Conservation (phyloP, 2,113 vertebrate species). For the Uropsilus gracilis region DNA sequence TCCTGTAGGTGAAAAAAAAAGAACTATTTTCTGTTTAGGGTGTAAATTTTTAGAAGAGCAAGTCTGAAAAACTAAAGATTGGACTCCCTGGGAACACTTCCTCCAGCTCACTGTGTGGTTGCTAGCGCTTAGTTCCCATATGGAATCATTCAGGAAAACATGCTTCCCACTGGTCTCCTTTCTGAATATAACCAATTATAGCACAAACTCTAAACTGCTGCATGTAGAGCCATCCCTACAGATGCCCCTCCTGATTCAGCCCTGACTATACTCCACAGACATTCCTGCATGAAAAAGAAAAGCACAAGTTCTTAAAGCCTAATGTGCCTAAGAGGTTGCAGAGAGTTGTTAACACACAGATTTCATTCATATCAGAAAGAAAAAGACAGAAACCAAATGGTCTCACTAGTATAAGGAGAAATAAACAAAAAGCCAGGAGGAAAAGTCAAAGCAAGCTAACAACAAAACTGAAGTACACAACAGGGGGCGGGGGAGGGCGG, state of each 20-base stretch:
- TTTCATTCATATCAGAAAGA: no score
- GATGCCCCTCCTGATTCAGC: neutral
- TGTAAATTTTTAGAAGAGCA: neutral
- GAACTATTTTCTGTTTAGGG: neutral
- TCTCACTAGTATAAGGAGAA: no score
- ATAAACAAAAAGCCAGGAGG: no score
- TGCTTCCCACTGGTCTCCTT: neutral
- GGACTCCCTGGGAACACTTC: neutral
- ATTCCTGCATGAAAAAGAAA: neutral
- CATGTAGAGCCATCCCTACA: neutral
- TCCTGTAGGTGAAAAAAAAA: neutral
- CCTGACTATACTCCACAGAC: neutral
- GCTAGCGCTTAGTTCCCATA: neutral
- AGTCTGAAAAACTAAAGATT: neutral
- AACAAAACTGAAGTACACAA: no score
- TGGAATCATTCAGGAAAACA: neutral
- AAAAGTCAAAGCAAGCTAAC: no score
- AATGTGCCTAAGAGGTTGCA: neutral
- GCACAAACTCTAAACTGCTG: neutral
- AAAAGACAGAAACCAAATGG: no score
- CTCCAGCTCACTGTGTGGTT: neutral
- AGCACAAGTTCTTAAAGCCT: neutral
- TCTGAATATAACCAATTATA: neutral
- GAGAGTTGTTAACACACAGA: neutral
- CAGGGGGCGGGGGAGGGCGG: no score